A percentile compares a stretch with the other conserved stretches of the same genome.
Conservation (phyloP, 2,797 vertebrate species). For the Malacoraja senta region DNA sequence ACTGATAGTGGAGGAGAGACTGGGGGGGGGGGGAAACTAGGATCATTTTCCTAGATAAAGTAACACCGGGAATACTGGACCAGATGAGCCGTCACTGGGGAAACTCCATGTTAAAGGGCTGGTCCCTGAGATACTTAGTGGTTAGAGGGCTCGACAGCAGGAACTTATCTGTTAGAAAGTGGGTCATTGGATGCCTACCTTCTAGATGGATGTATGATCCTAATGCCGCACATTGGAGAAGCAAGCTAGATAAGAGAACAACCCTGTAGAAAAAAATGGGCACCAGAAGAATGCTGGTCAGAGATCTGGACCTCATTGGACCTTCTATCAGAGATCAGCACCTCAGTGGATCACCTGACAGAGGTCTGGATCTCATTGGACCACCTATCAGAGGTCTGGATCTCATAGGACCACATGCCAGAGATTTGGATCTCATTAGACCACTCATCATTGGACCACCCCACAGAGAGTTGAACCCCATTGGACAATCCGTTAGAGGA, state of each 20-base stretch:
- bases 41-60: too few species aligned
- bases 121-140: neutral
- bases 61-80: neutral
- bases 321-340: neutral
- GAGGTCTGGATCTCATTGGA: neutral
- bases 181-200: neutral
- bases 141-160: neutral
- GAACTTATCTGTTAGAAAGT: neutral
- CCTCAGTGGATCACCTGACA: neutral
- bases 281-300: neutral
- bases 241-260: neutral
- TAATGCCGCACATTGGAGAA: neutral
- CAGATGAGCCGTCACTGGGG: neutral
- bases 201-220: too few species aligned
- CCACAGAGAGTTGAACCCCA: too few species aligned
- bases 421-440: neutral
- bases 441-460: too few species aligned
- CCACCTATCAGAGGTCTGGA: neutral
- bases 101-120: neutral
- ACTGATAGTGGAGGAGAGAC: neutral
- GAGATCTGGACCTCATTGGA: neutral
- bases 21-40: neutral
- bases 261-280: neutral
- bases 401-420: neutral
- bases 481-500: neutral